Evolutionary conservation across 2,888 invertebrate species (phyloP).

Genomic region (Scaptomyza cyrtandrae): DNA sequence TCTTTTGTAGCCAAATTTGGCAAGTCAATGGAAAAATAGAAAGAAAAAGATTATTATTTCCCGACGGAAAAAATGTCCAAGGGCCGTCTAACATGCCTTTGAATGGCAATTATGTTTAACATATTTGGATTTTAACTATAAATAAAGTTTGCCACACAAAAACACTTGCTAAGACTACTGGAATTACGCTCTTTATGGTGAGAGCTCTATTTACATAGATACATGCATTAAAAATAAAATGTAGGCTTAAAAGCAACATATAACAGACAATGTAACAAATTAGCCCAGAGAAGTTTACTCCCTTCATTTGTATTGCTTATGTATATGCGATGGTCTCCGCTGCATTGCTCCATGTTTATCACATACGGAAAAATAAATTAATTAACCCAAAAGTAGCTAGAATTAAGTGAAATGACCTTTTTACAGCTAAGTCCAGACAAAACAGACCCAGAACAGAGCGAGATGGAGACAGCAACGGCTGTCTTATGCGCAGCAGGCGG

Average conservation of each 20-base stretch:
- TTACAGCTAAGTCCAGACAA: constrained; percentile 34
- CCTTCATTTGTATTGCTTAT: constrained; percentile 59
- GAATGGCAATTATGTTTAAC: not conserved
- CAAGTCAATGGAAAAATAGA: not conserved
- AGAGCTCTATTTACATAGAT: constrained; percentile 41
- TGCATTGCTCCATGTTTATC: constrained; percentile 65
- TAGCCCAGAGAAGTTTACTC: constrained; percentile 34
- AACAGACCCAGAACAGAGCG: constrained; percentile 8
- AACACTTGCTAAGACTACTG: constrained; percentile 1
- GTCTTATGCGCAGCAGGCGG: constrained; percentile 64
- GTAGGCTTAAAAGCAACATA: constrained; percentile 54
- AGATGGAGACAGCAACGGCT: constrained; percentile 14
- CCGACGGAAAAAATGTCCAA: not conserved
- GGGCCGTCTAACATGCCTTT: not conserved
- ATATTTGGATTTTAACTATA: not conserved
- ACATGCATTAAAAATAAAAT: constrained; percentile 33
- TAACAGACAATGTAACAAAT: constrained; percentile 72
- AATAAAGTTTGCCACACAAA: constrained; percentile 1
- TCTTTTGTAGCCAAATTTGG: not conserved
- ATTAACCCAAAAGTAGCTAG: constrained; percentile 69
- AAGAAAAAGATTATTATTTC: not conserved
- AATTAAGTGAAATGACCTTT: constrained; percentile 71
- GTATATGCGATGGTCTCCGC: constrained; percentile 18
- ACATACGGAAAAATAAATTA: constrained; percentile 65
- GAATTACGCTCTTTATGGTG: constrained; percentile 24